Percentiles rank a stretch among this genome's conserved stretches.
Conservation (phyloP, 2,113 vertebrate genomes). For the Alethe castanea region DNA sequence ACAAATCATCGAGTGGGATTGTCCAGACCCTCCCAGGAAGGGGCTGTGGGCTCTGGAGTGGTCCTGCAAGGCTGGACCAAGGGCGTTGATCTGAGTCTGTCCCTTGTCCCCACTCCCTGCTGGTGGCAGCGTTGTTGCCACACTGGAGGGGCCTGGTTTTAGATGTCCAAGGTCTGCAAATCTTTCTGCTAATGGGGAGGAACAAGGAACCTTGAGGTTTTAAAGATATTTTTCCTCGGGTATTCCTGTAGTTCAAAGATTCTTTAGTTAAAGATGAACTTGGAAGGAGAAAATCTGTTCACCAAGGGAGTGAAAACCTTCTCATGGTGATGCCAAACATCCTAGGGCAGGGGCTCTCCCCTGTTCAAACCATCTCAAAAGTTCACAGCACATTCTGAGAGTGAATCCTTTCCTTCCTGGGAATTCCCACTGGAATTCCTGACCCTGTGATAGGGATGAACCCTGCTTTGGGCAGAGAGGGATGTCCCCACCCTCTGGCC, state of each 20-base stretch:
- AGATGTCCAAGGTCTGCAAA: not conserved
- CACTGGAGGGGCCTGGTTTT: not conserved
- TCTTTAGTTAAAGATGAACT: not conserved
- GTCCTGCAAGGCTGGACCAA: not conserved
- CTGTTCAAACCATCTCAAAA: fast-evolving
- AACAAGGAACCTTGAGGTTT: not conserved
- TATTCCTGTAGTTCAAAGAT: not conserved
- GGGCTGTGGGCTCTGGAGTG: not conserved
- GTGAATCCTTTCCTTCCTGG: not conserved
- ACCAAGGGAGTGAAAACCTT: not conserved
- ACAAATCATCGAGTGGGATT: not conserved
- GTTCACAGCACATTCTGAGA: not conserved
- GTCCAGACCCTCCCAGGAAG: not conserved
- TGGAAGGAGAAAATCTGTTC: not conserved
- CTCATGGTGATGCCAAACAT: not conserved
- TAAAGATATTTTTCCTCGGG: not conserved
- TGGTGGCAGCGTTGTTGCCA: not conserved
- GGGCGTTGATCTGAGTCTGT: not conserved
- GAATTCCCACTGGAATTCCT: not conserved
- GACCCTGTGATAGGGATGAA: fast-evolving
- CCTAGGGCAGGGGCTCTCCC: not conserved
- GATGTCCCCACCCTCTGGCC: too few species aligned
- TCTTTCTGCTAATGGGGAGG: not conserved
- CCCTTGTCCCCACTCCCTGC: not conserved
- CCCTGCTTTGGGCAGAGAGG: not conserved